These are phyloP conservation scores for Oxyura jamaicensis DNA, from an alignment of 2,113 vertebrate genomes.

Conservation along the genomic window DNA sequence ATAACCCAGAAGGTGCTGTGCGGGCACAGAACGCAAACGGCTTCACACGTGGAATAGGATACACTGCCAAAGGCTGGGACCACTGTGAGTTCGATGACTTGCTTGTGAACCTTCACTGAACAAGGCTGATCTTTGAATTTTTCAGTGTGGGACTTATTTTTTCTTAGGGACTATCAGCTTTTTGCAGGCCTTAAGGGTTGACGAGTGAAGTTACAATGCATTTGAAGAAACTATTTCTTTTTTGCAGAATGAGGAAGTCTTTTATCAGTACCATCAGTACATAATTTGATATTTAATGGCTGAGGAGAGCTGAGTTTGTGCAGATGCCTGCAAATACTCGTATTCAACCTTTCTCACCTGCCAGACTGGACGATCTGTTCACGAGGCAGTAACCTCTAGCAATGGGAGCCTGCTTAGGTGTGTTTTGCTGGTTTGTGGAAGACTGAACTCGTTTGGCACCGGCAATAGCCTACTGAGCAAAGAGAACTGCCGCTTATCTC, in stretches of 20 bases:
- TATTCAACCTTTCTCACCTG: fast-evolving
- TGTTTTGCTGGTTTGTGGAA: background rate
- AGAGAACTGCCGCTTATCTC: background rate
- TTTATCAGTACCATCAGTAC: background rate
- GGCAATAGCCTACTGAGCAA: background rate
- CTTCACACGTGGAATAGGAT: background rate
- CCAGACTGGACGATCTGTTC: background rate
- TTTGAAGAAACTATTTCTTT: background rate
- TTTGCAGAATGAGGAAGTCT: background rate
- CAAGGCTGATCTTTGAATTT: background rate
- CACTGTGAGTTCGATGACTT: background rate
- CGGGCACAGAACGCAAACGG: background rate
- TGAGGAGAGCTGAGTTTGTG: background rate
- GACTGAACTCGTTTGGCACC: background rate
- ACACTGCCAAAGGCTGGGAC: fast-evolving
- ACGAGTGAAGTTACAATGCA: fast-evolving
- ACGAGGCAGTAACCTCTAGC: background rate
- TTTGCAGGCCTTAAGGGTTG: background rate
- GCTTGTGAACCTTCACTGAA: background rate
- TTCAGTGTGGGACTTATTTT: background rate
- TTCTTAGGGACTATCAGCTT: background rate
- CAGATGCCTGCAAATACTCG: background rate
- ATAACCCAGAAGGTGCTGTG: background rate
- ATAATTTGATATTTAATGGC: background rate
- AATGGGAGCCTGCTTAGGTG: background rate